Evolutionary conservation across 2,113 vertebrate genomes (phyloP), one percentile per base, ranked within the genome.

Genomic region (Chloropsis hardwickii): DNA sequence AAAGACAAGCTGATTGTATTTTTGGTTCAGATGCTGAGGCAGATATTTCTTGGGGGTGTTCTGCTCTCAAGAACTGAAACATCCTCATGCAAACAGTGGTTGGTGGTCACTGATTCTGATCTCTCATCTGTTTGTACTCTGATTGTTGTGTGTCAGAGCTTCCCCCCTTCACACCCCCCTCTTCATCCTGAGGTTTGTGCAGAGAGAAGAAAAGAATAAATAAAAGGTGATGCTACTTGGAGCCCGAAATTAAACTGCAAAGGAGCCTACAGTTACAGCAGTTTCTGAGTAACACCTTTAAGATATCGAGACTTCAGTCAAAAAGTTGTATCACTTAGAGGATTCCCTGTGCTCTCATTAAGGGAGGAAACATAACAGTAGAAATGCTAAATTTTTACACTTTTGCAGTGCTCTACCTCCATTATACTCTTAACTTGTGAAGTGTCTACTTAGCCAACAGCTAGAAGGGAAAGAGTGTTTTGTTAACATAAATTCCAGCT

Each of bases 21-120:
- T 72, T 86, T 92, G 94, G 58, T 93, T 92, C 35, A 94, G 95
- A 48, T 78, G 11, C 58, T 71, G 66, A 77, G 64, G 58, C 37
- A 77, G 81, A 33, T 94, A 67, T 4, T 95, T 44, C 65, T 70
- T 69, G 56, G 17, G 61, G 78, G 24, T 27, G 16, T 89, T 96
- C 65, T 95, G 56, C 62, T 95, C 85, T 89, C 67, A 74, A 12
- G 53, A 80, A 9, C 60, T 45, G 31, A 56, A 78, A 60, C 1
- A 2, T 65, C 44, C 2, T 0, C 25, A 6, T 20, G n/a, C n/a
- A 82, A 82, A 37, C 58, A 61, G 58, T 3, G 14, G 14, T 48
- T 3, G 14, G 14, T 53, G 23, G 37, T 35, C 1, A 0, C 66
- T 8, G 40, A 72, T 82, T 79, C 29, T 79, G 44, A 60, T 64